Base-by-base conservation (phyloP, 2,888 invertebrate species). In the Tyria jacobaeae region DNA sequence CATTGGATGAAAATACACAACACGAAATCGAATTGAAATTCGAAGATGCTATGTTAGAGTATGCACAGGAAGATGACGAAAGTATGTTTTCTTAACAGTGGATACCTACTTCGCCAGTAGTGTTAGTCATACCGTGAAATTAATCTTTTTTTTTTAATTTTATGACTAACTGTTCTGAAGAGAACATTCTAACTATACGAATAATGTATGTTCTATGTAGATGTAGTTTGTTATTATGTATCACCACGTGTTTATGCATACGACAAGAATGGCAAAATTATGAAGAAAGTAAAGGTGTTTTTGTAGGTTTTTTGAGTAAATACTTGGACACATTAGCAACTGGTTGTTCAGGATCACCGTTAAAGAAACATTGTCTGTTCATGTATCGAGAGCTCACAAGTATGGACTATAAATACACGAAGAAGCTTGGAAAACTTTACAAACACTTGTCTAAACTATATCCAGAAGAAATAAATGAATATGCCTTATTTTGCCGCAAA, bases 231-330 rank as follows among this genome's bases (percentile, higher is more conserved):
- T 60, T 39, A 49, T 24, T 25, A 21, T 10, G 4, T 57, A n/a
- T 24, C 14, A 31, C 15, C 12, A 25, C 9, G 1, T 57, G 31
- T 24, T 21, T 53, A 24, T 31, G 35, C 41, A 24, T 48, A 49
- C 24, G 21, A 17, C 17, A 44, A 44, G 53, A 49, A 37, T 35
- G 10, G 3, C 27, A 7, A n/a, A 24, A 12, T 17, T 14, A 31
- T 31, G 34, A 50, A 57, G 15, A 41, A 50, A 81, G 17, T 14
- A 24, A 54, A 47, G 84, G 80, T 6, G 83, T 87, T 41, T 92
- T 91, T 55, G 82, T 78, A 62, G 75, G 51, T 14, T 90, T 92
- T 72, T n/a, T 91, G 31, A 75, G 68, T 35, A 73, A 75, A 9
- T 71, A 84, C 10, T 61, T 91, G 1, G 75, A 82, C 39, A 44